Base-by-base conservation (phyloP, 2,797 vertebrate genomes). In the Neosilurus hyrtlii region DNA sequence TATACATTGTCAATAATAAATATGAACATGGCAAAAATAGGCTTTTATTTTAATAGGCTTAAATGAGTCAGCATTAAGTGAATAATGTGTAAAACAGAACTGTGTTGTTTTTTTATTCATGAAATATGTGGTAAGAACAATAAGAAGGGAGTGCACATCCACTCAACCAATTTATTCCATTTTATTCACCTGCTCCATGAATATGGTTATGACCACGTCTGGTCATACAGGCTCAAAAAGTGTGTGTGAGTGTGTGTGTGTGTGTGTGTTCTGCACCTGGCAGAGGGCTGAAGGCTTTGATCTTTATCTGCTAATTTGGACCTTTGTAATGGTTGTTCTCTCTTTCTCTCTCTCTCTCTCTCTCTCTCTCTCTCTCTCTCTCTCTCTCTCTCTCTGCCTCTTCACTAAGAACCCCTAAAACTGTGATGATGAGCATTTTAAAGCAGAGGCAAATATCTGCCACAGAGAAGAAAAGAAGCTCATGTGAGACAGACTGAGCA, bases 251-350 rank as follows among this genome's bases (percentile, higher is more conserved):
- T 83, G 84, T 76, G 62, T 80, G 77, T 77, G 83, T 15, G 57
- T 61, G 57, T n/a, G 79, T 82, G 67, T 75, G 70, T 63, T 63
- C 51, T 87, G 91, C 92, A 93, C 91, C 92, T 93, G 94, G 91
- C 86, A 84, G 70, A 86, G 88, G 88, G 49, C 92, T 93, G 77
- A 85, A 88, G 85, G 84, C 94, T 94, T 94, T 94, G 91, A 94
- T 94, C 90, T 88, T 49, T 88, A 88, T 89, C 80, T 86, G 81
- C 89, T 90, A 87, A 88, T 90, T 90, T 91, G 61, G 85, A 43
- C 83, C 88, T 92, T 92, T 92, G 90, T 88, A 87, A 86, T 86
- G 87, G 87, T 92, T 91, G 91, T 84, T 85, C 82, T 85, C 84
- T 85, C 82, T 85, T 83, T 81, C 84, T 62, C 74, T 62, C 56